A percentile compares a stretch with the other conserved stretches of the same genome.
Conservation (phyloP, 2,888 invertebrate species). For the Cepaea hortensis region DNA sequence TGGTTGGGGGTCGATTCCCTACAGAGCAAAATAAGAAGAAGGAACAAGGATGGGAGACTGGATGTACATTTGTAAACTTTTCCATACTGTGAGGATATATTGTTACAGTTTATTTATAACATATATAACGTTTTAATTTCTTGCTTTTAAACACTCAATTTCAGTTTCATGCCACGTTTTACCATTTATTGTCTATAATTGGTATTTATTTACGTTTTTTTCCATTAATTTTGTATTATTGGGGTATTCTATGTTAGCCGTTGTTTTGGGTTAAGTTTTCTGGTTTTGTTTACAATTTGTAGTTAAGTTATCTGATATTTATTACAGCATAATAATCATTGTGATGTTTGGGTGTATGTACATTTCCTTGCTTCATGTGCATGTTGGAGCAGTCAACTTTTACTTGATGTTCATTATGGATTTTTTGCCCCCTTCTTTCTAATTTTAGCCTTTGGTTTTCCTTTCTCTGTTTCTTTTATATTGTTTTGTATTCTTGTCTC, state of each 20-base stretch:
- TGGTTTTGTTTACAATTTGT: slow-evolving; percentile 1
- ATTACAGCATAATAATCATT: slow-evolving; percentile 14
- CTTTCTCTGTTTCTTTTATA: not conserved
- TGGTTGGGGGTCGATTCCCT: too few relatives aligned
- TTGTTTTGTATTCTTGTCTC: slow-evolving; percentile 15
- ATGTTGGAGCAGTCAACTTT: not conserved
- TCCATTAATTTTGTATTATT: not conserved
- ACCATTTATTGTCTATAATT: not conserved
- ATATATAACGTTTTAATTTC: not conserved
- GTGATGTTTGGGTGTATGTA: slow-evolving; percentile 9
- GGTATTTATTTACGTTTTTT: not conserved
- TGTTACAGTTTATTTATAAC: slow-evolving; percentile 22
- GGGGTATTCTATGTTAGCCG: not conserved
- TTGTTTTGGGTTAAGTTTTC: not conserved
- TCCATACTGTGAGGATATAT: slow-evolving; percentile 3
- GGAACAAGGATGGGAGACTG: not conserved
- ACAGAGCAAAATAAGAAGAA: too few relatives aligned
- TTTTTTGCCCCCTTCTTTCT: not conserved
- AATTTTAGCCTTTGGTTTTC: not conserved
- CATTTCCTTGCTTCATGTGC: slow-evolving; percentile 4
- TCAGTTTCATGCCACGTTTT: not conserved
- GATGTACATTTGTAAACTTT: slow-evolving; percentile 17
- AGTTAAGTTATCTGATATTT: not conserved
- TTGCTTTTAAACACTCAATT: not conserved
- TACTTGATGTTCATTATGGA: slow-evolving; percentile 11